phyloP scores from a whole-genome alignment of 2,888 invertebrate genomes.

The Drosophila barbarae region DNA sequence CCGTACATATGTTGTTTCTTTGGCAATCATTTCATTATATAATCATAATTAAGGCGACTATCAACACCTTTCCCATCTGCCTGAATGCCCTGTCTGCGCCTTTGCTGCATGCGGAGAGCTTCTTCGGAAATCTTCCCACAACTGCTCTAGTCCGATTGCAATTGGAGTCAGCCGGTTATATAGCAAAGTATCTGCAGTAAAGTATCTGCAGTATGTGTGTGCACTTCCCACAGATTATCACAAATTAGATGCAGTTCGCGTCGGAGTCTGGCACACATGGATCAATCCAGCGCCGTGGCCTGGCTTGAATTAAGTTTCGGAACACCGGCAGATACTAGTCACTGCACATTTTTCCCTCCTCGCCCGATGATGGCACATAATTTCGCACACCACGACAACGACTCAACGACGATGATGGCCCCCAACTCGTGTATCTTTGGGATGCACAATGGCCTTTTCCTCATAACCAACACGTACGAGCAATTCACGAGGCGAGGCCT shows the following conservation, averaged over 20 bases:
- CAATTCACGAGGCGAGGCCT: conserved; percentile 68
- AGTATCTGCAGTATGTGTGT: neutral
- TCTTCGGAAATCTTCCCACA: conserved; percentile 39
- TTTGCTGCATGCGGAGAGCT: neutral
- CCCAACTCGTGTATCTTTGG: conserved; percentile 25
- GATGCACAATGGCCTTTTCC: conserved; percentile 53
- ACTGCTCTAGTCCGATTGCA: conserved; percentile 31
- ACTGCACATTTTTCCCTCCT: conserved; percentile 30
- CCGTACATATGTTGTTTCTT: conserved; percentile 13
- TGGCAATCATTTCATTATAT: conserved; percentile 29
- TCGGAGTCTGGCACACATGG: conserved; percentile 42
- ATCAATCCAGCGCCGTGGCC: conserved; percentile 39
- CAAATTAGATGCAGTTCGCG: conserved; percentile 67
- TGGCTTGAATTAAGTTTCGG: conserved; percentile 65
- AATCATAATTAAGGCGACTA: conserved; percentile 28
- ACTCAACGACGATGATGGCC: conserved; percentile 39
- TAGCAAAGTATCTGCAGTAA: neutral
- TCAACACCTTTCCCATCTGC: conserved; percentile 31
- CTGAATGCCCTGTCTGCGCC: neutral
- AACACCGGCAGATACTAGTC: conserved; percentile 35
- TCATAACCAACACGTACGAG: conserved; percentile 73
- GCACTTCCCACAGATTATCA: conserved; percentile 71
- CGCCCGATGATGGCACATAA: conserved; percentile 59
- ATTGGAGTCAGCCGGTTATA: conserved; percentile 23
- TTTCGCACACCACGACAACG: conserved; percentile 49